Base-by-base conservation (phyloP, 2,888 invertebrate species). In the Brachyptera putata region DNA sequence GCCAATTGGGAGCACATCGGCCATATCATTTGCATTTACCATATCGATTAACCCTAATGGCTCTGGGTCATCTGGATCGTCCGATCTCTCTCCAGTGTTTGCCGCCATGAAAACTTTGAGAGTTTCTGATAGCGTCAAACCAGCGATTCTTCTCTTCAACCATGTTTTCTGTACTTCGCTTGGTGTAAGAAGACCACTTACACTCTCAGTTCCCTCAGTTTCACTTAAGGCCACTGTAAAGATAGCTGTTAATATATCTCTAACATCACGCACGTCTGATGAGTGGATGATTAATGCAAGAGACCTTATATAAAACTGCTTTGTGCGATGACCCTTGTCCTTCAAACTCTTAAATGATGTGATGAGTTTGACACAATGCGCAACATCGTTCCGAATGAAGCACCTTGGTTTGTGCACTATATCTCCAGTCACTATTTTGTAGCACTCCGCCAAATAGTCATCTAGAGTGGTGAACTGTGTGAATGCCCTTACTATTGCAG, bases 101-200 rank as follows among this genome's bases (percentile, higher is more conserved):
- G 1, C 5, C n/a, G 22, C 24, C 39, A 41, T 34, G 55, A 58
- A 46, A 63, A 55, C 61, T n/a, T n/a, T n/a, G n/a, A n/a, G n/a
- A n/a, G n/a, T n/a, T n/a, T n/a, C n/a, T n/a, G n/a, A n/a, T n/a
- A n/a, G n/a, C n/a, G n/a, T n/a, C n/a, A n/a, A n/a, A 58, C 14
- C 61, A 55, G 16, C 62, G 49, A 50, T 63, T 30, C 22, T 11
- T 22, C 24, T 48, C 24, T 48, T 48, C 21, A 48, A 14, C 22
- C 22, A 21, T 24, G 5, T 22, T 24, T 48, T 48, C 7, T 22
- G n/a, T 7, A 48, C 25, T 48, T 24, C 22, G 11, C 22, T 48
- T 21, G 48, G 48, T 5, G 22, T 48, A n/a, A 22, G 24, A 13
- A 5, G 13, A 14, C 25, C 24, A 1, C 24, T 48, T 11, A 14